Evolutionary conservation across 2,113 vertebrate genomes (phyloP).

Genomic region (western clawed frog (Xenopus tropicalis)): DNA sequence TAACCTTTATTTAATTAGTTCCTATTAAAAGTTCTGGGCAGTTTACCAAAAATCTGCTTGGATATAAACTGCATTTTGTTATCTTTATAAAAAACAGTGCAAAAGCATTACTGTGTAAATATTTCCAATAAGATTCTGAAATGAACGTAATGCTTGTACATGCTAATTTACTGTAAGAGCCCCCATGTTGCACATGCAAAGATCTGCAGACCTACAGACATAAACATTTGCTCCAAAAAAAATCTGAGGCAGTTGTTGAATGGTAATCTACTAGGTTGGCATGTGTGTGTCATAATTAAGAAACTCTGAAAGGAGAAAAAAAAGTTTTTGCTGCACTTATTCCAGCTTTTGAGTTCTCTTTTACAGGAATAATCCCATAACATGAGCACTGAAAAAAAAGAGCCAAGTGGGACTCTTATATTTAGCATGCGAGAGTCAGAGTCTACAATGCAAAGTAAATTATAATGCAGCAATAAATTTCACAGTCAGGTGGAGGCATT

Average conservation of each 20-base stretch:
- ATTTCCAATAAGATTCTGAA: conserved; percentile 50
- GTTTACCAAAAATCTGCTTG: conserved; percentile 55
- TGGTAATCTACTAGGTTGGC: conserved; percentile 47
- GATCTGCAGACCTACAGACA: conserved; percentile 55
- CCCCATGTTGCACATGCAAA: conserved; percentile 53
- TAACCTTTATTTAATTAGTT: conserved; percentile 67
- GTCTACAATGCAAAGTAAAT: conserved; percentile 31
- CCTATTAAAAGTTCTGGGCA: conserved; percentile 52
- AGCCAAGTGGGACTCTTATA: conserved; percentile 56
- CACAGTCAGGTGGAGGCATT: conserved; percentile 52
- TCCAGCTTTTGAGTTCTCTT: conserved; percentile 49
- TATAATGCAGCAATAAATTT: conserved; percentile 53
- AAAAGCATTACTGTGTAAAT: conserved; percentile 57
- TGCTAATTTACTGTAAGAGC: conserved; percentile 53
- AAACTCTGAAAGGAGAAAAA: conserved; percentile 40
- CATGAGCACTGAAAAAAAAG: conserved; percentile 33
- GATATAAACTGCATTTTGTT: conserved; percentile 63
- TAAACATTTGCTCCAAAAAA: conserved; percentile 43
- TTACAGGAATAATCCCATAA: conserved; percentile 43
- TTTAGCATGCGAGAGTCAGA: conserved; percentile 52
- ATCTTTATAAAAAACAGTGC: conserved; percentile 55
- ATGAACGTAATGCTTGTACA: conserved; percentile 60
- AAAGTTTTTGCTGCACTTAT: conserved; percentile 43
- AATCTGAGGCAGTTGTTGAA: conserved; percentile 70
- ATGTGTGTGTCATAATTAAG: conserved; percentile 47